Evolutionary conservation across 35 echinoderm and acorn worm species (phyloP).

Genomic region (Patiria miniata): DNA sequence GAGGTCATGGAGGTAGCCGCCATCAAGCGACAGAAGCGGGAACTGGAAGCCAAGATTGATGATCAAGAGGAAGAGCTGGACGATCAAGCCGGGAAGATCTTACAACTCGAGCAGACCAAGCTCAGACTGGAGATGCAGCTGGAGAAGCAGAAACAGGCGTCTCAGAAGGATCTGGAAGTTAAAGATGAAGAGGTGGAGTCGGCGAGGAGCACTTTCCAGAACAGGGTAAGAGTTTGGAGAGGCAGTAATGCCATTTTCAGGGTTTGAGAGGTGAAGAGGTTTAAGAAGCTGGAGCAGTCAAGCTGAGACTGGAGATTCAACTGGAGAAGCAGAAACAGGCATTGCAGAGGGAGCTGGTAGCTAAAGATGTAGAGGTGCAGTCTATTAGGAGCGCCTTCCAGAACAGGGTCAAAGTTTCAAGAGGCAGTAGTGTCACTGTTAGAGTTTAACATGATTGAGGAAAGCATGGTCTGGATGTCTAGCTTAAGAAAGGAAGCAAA

Average conservation of each 20-base stretch:
- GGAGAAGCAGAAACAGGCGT: slow-evolving; percentile 77
- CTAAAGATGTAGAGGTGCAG: slow-evolving; percentile 87
- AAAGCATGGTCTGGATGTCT: no score
- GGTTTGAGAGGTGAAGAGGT: neutral
- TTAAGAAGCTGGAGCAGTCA: slow-evolving; percentile 87
- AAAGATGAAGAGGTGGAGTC: slow-evolving; percentile 96
- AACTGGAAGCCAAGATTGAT: slow-evolving; percentile 85
- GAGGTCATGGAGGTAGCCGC: slow-evolving; percentile 80
- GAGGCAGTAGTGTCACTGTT: no score
- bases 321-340: slow-evolving; percentile 79
- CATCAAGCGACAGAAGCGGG: slow-evolving; percentile 85
- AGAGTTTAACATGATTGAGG: no score
- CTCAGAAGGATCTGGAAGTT: slow-evolving; percentile 88
- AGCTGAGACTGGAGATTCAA: slow-evolving; percentile 95
- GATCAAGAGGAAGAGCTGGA: slow-evolving; percentile 97
- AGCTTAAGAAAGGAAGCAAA: no score
- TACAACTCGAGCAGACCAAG: slow-evolving; percentile 87
- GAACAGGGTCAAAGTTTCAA: no score
- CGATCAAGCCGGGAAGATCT: slow-evolving; percentile 96
- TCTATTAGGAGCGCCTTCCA: neutral
- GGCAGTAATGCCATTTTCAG: neutral
- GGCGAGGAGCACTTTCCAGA: slow-evolving; percentile 67
- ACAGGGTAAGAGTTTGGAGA: slow-evolving; percentile 64
- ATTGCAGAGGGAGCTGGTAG: slow-evolving; percentile 85
- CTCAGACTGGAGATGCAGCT: slow-evolving; percentile 94